Percentiles rank a stretch among this genome's conserved stretches.
Evolutionary conservation across 1,140 invertebrate genomes (phyloP).

Genomic region (Andricus grossulariae): DNA sequence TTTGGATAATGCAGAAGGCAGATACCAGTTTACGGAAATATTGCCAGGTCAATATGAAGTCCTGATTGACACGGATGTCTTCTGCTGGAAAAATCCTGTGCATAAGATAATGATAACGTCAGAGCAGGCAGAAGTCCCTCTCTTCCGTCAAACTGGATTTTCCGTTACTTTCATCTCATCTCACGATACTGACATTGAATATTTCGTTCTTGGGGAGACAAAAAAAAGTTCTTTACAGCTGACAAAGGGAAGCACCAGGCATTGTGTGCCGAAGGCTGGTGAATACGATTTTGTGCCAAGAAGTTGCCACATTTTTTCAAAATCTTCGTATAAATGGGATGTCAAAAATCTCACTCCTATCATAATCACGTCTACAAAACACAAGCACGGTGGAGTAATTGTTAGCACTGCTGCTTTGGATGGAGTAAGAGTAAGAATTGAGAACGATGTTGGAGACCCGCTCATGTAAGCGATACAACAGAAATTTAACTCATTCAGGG

Average conservation of each 20-base stretch:
- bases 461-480: conserved; percentile 53
- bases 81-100: conserved; percentile 85
- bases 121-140: conserved; percentile 80
- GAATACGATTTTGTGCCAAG: conserved; percentile 85
- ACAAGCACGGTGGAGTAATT: conserved; percentile 65
- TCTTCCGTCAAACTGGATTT: conserved; percentile 87
- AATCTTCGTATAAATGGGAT: conserved; percentile 72
- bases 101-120: conserved; percentile 80
- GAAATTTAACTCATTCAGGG: neutral
- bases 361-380: conserved; percentile 66
- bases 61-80: conserved; percentile 79
- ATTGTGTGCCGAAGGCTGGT: conserved; percentile 83
- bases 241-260: conserved; percentile 75
- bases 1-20: conserved; percentile 78
- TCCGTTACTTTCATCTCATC: conserved; percentile 81
- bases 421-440: conserved; percentile 63
- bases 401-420: conserved; percentile 56
- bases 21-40: conserved; percentile 87
- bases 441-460: conserved; percentile 50
- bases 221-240: conserved; percentile 68
- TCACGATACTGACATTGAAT: conserved; percentile 79
- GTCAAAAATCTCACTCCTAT: conserved; percentile 66
- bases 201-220: conserved; percentile 53
- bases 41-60: conserved; percentile 89
- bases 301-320: conserved; percentile 89